phyloP scores from a whole-genome alignment of 2,888 invertebrate genomes.

The Epinotia bilunana region DNA sequence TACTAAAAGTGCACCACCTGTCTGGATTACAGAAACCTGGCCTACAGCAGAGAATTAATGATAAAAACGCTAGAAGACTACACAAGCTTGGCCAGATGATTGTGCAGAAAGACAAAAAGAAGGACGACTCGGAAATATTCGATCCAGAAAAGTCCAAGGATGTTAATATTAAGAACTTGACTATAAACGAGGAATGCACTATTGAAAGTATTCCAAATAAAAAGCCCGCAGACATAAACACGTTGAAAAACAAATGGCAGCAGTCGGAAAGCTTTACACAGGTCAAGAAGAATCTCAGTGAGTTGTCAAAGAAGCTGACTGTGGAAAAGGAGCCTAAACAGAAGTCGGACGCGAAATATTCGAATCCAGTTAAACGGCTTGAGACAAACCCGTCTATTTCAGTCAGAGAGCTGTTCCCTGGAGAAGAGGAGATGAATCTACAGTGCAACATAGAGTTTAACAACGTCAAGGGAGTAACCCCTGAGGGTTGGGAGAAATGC shows the following conservation, averaged over 20 bases:
- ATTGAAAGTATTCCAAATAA: constrained; percentile 83
- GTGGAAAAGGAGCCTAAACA: constrained; percentile 76
- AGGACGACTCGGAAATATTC: constrained; percentile 58
- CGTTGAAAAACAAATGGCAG: constrained; percentile 82
- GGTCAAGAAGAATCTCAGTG: constrained; percentile 80
- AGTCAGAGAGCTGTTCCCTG: constrained; percentile 91
- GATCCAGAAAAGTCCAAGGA: constrained; percentile 66
- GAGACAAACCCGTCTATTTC: constrained; percentile 93
- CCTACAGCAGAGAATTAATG: constrained; percentile 70
- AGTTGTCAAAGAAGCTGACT: constrained; percentile 73
- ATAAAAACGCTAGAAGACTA: constrained; percentile 76
- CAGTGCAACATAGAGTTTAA: constrained; percentile 90
- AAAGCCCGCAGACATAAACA: constrained; percentile 75
- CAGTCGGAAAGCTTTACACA: constrained; percentile 80
- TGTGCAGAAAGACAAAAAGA: constrained; percentile 66
- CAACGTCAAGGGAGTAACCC: constrained; percentile 88
- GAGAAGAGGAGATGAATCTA: constrained; percentile 92
- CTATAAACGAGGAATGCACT: constrained; percentile 85
- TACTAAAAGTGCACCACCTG: constrained; percentile 69
- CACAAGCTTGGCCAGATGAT: constrained; percentile 78
- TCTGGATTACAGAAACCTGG: constrained; percentile 71
- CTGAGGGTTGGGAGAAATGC: constrained; percentile 94
- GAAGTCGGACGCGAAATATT: constrained; percentile 71
- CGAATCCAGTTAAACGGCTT: constrained; percentile 87
- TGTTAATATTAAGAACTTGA: constrained; percentile 70